phyloP scores from a whole-genome alignment of 2,797 vertebrate species.

The Tolypeutes matacus region DNA sequence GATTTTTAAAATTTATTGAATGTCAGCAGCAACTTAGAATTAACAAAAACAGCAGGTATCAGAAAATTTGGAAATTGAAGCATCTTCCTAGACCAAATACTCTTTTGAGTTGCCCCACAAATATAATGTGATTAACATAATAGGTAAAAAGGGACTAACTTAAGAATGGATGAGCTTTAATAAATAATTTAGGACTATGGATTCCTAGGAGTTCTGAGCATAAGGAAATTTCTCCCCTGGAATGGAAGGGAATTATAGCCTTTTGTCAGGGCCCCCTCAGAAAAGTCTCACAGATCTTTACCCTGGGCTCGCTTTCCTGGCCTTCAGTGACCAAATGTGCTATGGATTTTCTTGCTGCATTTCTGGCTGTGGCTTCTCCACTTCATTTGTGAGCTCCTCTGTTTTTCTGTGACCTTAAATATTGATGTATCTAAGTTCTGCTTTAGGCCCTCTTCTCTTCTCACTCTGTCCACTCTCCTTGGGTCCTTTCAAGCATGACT shows the following conservation, averaged over 20 bases:
- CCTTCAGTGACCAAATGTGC: background rate
- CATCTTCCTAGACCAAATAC: background rate
- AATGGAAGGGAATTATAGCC: slow-evolving; percentile 8
- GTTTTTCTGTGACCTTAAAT: background rate
- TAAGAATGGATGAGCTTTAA: background rate
- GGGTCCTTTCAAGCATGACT: background rate
- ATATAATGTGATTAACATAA: slow-evolving; percentile 10
- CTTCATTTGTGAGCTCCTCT: background rate
- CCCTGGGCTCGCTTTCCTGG: background rate
- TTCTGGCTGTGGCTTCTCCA: background rate
- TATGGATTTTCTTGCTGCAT: background rate
- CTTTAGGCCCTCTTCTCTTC: background rate
- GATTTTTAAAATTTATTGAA: slow-evolving; percentile 27
- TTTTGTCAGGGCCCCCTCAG: background rate
- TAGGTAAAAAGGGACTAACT: background rate
- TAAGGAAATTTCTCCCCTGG: background rate
- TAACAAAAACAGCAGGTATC: background rate
- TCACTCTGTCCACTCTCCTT: background rate
- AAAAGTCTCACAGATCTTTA: background rate
- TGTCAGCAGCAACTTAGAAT: background rate
- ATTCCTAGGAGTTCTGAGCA: background rate
- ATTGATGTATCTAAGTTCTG: background rate
- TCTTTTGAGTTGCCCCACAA: slow-evolving; percentile 37
- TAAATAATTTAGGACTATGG: background rate
- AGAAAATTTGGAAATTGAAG: background rate